Percentiles rank a stretch among this genome's conserved stretches.
These are phyloP conservation scores for Poecilobothrus nobilitatus DNA, from an alignment of 2,888 invertebrate genomes.

Conservation along the genomic window DNA sequence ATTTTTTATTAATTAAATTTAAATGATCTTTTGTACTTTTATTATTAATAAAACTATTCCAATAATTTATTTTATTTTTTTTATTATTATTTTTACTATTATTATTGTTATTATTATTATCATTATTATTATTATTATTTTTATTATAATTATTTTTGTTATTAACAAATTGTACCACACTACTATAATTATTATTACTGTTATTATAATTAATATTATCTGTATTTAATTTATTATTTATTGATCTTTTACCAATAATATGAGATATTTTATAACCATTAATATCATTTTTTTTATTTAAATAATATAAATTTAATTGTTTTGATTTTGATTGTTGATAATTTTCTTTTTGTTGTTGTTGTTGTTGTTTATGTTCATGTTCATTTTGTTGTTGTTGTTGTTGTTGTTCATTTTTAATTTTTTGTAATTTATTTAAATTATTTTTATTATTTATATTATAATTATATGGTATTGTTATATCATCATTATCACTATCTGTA, in stretches of 20 bases:
- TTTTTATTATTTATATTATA: not conserved
- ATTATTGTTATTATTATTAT: slow-evolving; percentile 1
- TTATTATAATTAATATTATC: not conserved
- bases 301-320: too few relatives aligned
- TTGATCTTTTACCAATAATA: slow-evolving; percentile 6
- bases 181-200: not conserved
- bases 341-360: not conserved
- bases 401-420: not conserved
- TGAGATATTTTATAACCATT: not conserved
- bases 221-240: not conserved
- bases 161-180: not conserved
- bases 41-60: slow-evolving; percentile 19
- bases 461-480: not conserved
- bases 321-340: too few relatives aligned
- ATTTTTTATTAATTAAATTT: slow-evolving; percentile 21
- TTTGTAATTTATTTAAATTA: not conserved
- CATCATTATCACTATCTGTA: slow-evolving; percentile 8
- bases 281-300: not conserved
- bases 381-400: not conserved
- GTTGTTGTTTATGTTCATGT: not conserved
- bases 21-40: slow-evolving; percentile 22
- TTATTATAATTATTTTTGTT: slow-evolving; percentile 5
- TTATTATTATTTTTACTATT: slow-evolving; percentile 15
- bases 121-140: slow-evolving; percentile 7
- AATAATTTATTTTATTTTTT: slow-evolving; percentile 10